Conservation (phyloP, 2,888 invertebrate genomes). For the Acronicta psi region DNA sequence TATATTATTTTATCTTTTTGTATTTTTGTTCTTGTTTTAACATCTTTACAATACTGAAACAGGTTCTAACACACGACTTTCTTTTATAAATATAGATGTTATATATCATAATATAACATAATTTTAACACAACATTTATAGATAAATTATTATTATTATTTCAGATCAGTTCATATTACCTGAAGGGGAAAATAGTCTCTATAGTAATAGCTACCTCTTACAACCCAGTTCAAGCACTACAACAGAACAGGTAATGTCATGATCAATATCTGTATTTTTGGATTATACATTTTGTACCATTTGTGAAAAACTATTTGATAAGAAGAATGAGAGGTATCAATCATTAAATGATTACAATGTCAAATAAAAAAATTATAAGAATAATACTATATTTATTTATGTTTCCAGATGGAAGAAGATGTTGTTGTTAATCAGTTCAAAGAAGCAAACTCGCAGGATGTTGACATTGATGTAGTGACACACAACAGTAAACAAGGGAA, state of each 20-base stretch:
- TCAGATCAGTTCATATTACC: slow-evolving; percentile 75
- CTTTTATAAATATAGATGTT: too few relatives aligned
- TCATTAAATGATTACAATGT: too few relatives aligned
- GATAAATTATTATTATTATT: slow-evolving; percentile 39
- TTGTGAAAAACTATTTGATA: too few relatives aligned
- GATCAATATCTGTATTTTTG: neutral
- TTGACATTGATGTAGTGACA: slow-evolving; percentile 49
- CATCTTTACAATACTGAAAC: too few relatives aligned
- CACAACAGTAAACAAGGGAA: slow-evolving; percentile 58
- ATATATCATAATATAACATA: too few relatives aligned
- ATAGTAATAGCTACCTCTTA: slow-evolving; percentile 72
- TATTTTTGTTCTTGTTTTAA: too few relatives aligned
- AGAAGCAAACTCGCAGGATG: slow-evolving; percentile 51
- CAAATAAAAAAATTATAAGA: too few relatives aligned
- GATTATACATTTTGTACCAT: too few relatives aligned
- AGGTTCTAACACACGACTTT: too few relatives aligned
- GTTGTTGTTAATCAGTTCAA: slow-evolving; percentile 53
- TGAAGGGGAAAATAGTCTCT: slow-evolving; percentile 66
- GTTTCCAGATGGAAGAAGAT: slow-evolving; percentile 67
- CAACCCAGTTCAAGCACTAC: slow-evolving; percentile 65
- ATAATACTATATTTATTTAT: neutral
- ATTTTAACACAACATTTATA: too few relatives aligned
- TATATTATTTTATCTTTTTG: too few relatives aligned
- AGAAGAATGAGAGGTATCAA: too few relatives aligned
- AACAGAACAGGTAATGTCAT: slow-evolving; percentile 63